A percentile compares a stretch with the other conserved stretches of the same genome.
phyloP scores from a whole-genome alignment of 2,888 invertebrate species.

The Lacanobia oleracea region DNA sequence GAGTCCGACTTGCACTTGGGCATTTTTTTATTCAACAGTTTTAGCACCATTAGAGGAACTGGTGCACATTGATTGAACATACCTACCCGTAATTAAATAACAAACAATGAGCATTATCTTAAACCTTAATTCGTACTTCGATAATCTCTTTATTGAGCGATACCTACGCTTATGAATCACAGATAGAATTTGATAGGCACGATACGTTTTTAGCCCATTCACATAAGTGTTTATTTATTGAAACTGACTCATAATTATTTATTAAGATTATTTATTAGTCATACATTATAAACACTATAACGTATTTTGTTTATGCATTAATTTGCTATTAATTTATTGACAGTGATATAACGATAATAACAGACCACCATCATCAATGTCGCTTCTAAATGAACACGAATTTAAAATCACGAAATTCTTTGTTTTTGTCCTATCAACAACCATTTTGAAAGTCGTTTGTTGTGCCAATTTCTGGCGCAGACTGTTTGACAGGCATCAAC shows the following conservation, averaged over 20 bases:
- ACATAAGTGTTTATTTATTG: conserved; percentile 50
- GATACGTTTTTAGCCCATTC: conserved; percentile 23
- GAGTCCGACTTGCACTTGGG: no score
- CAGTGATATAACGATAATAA: conserved; percentile 12
- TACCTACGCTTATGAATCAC: conserved; percentile 50
- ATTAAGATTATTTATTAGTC: conserved; percentile 41
- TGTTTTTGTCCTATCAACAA: conserved; percentile 12
- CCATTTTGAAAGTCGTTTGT: conserved; percentile 33
- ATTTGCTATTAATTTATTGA: conserved; percentile 29
- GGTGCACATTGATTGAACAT: conserved; percentile 20
- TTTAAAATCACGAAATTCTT: conserved; percentile 11
- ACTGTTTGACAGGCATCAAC: conserved; percentile 54
- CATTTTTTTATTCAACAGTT: not conserved
- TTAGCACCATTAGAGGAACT: not conserved
- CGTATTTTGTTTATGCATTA: conserved; percentile 16
- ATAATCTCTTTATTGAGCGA: conserved; percentile 44
- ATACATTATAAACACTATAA: conserved; percentile 18
- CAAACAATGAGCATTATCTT: conserved; percentile 37
- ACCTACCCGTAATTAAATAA: conserved; percentile 34
- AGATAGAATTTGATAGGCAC: conserved; percentile 45
- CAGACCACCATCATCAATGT: not conserved
- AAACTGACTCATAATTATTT: conserved; percentile 48
- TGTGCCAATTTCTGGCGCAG: conserved; percentile 37
- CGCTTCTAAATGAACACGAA: conserved; percentile 10
- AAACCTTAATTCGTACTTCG: conserved; percentile 23